Percentiles rank a stretch among this genome's conserved stretches.
Conservation (phyloP, 2,888 invertebrate genomes). For the Apoda limacodes region DNA sequence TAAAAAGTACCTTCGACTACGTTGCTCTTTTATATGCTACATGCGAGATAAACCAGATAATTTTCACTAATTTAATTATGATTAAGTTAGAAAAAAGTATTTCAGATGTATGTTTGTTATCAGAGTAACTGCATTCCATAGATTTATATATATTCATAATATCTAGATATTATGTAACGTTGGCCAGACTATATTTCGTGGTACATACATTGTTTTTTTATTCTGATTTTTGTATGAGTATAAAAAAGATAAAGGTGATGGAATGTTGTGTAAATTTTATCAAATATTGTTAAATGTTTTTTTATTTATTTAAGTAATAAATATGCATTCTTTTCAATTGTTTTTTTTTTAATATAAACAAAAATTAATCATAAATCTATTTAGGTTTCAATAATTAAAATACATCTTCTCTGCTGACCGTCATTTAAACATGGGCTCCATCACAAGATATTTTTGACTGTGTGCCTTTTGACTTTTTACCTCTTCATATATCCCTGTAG, state of each 20-base stretch:
- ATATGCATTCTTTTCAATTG: slow-evolving; percentile 43
- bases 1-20: too few relatives aligned
- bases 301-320: slow-evolving; percentile 45
- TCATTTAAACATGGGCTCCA: neutral
- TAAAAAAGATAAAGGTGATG: slow-evolving; percentile 44
- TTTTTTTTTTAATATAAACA: neutral
- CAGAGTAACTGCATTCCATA: neutral
- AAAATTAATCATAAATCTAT: neutral
- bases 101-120: too few relatives aligned
- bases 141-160: too few relatives aligned
- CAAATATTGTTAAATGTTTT: slow-evolving; percentile 48
- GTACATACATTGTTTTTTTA: neutral
- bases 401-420: neutral
- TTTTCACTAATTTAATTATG: too few relatives aligned
- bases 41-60: too few relatives aligned
- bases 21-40: too few relatives aligned
- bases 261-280: slow-evolving; percentile 54
- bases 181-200: too few relatives aligned
- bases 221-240: neutral
- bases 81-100: too few relatives aligned
- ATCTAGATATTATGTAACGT: too few relatives aligned
- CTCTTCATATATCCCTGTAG: slow-evolving; percentile 12
- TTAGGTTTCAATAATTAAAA: neutral
- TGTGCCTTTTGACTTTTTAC: slow-evolving; percentile 7
- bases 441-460: neutral